Conservation (phyloP, 2,113 vertebrate species). For the Psittacula cyanocephala region DNA sequence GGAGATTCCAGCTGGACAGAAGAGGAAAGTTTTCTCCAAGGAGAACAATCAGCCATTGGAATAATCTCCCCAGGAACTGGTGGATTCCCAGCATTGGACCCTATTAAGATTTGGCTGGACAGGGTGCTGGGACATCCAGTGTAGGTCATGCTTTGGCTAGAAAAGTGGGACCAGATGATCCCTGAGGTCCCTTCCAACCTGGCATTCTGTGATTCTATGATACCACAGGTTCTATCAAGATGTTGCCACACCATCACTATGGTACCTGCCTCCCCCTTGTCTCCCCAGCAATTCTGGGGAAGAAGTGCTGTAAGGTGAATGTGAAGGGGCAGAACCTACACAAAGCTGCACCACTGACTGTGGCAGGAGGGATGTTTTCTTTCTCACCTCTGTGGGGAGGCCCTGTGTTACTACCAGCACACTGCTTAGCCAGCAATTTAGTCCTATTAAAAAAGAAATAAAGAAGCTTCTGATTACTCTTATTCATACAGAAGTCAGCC, state of each 20-base stretch:
- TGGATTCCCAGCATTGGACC: not conserved
- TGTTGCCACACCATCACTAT: not conserved
- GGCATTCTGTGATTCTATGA: not conserved
- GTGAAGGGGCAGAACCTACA: not conserved
- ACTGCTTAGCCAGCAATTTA: not conserved
- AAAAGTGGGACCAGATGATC: not conserved
- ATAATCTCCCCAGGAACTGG: not conserved
- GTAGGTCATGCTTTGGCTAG: not conserved
- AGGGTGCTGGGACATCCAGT: not conserved
- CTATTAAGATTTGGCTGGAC: not conserved
- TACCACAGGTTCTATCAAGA: not conserved
- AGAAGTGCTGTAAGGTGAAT: fast-evolving
- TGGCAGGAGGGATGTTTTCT: not conserved
- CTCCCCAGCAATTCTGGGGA: not conserved
- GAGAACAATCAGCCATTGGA: not conserved
- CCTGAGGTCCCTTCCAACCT: not conserved
- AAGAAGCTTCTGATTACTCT: not conserved
- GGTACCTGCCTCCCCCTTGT: not conserved
- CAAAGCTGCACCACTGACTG: not conserved
- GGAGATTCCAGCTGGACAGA: not conserved
- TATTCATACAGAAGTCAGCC: not conserved
- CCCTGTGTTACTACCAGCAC: not conserved
- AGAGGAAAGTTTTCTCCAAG: not conserved
- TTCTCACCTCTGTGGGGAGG: not conserved
- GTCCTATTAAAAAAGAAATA: not conserved